Evolutionary conservation across 2,888 invertebrate species (phyloP).

Genomic region (Ichneumon xanthorius): DNA sequence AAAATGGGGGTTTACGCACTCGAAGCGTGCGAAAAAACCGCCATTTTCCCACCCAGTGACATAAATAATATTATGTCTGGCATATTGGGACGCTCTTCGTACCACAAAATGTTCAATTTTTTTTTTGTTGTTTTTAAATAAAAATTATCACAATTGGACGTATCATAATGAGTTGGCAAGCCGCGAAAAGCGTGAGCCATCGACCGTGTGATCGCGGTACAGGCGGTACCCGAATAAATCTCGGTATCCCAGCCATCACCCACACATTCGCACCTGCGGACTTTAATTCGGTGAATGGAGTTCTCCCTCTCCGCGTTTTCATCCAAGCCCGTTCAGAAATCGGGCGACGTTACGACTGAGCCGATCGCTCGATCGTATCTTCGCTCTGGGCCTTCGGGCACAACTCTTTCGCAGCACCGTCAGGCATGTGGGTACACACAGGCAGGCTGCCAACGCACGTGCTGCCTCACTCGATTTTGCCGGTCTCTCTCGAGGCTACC

Average conservation of each 20-base stretch:
- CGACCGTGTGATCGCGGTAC: background rate
- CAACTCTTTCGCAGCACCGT: conserved; percentile 20
- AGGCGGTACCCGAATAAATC: conserved; percentile 9
- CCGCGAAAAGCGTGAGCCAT: background rate
- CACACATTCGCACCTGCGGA: conserved; percentile 41
- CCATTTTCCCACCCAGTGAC: too few relatives aligned
- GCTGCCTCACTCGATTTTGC: conserved; percentile 23
- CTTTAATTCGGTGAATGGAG: conserved; percentile 72
- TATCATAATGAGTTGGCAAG: background rate
- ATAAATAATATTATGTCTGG: too few relatives aligned
- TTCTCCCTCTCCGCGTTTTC: conserved; percentile 36
- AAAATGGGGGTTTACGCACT: too few relatives aligned
- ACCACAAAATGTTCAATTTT: too few relatives aligned
- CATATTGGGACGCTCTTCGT: too few relatives aligned
- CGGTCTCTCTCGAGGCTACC: conserved; percentile 35
- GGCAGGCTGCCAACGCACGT: conserved; percentile 4
- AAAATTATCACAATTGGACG: background rate
- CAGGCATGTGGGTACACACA: conserved; percentile 7
- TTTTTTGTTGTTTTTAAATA: background rate
- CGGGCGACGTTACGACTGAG: conserved; percentile 41
- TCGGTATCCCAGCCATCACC: conserved; percentile 2
- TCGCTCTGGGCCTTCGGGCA: conserved; percentile 32
- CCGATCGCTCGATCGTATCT: conserved; percentile 49
- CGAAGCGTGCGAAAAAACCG: too few relatives aligned
- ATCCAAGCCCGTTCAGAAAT: conserved; percentile 53